Evolutionary conservation across 2,113 vertebrate species (phyloP).

Genomic region (Alligator sinensis): DNA sequence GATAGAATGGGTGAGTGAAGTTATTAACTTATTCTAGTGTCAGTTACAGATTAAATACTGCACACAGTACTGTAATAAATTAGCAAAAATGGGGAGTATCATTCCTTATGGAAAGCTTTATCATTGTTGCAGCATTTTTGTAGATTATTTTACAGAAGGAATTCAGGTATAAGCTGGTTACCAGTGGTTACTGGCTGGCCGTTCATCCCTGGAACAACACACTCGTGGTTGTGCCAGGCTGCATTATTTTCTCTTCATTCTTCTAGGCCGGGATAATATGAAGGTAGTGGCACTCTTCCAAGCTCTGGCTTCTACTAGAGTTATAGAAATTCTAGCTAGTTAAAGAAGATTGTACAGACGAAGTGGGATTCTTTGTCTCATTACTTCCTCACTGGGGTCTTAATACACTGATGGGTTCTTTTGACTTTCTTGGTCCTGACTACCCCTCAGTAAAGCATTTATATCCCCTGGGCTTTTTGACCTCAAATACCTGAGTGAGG

Average conservation of each 20-base stretch:
- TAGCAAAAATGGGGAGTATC: not conserved
- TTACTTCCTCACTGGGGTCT: not conserved
- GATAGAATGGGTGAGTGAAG: not conserved
- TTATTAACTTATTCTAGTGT: not conserved
- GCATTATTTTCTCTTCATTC: not conserved
- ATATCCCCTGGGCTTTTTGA: not conserved
- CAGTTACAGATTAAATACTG: constrained; percentile 27
- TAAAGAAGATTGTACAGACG: not conserved
- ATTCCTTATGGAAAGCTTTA: not conserved
- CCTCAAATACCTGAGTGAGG: not conserved
- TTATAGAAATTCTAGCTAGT: not conserved
- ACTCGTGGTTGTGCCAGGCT: not conserved
- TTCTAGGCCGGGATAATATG: not conserved
- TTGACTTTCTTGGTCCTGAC: not conserved
- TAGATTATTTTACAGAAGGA: not conserved
- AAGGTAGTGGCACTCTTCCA: not conserved
- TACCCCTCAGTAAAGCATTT: not conserved
- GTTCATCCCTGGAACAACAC: not conserved
- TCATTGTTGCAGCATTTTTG: not conserved
- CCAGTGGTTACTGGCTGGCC: not conserved
- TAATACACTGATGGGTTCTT: not conserved
- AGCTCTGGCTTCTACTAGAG: too few species aligned
- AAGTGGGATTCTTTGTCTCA: not conserved
- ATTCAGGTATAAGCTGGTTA: not conserved
- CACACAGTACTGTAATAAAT: not conserved